Evolutionary conservation across 2,797 vertebrate genomes (phyloP), one percentile per base, ranked within the genome.

Genomic region (Gouania willdenowi): DNA sequence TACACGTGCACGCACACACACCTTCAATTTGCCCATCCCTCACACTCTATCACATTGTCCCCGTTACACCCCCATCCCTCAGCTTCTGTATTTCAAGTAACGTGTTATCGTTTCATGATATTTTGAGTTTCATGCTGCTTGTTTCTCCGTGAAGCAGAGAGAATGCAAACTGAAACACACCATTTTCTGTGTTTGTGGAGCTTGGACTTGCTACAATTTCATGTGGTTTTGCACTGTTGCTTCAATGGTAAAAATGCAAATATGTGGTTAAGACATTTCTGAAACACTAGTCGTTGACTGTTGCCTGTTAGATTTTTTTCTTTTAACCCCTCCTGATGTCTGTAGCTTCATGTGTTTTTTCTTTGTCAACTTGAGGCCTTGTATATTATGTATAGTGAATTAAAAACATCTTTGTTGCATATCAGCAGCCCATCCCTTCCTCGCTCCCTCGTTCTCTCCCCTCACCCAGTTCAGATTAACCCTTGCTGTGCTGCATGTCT

Each of bases 391-490:
- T 46, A 40, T 41, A 41, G 33, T 41, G 32, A 26, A 45, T 67
- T 48, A 52, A 5, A n/a, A 61, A 74, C 5, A 36, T 59, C 31
- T 77, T 28, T 18, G 17, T 15, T n/a, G 8, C 63, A 39, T 46
- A 70, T 43, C 47, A 41, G 51, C 61, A 60, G 45, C 24, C 48
- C 31, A 29, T n/a, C 19, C 30, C 15, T 52, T 37, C 49, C 25
- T 44, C 40, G 39, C 31, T 32, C 33, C 46, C 13, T 37, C 23
- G 11, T 15, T 3, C 26, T 42, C 34, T 50, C 30, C 52, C 54
- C 41, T 64, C 57, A 25, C 61, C 12, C 60, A 54, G 55, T 58
- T 75, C 54, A 56, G 66, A 75, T 83, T 81, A 84, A 86, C 79
- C 69, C 80, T 77, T 67, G 43, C 57, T 56, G 52, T 69, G 72